Base-by-base conservation (phyloP, 2,888 invertebrate species). In the Saturnia pavonia region DNA sequence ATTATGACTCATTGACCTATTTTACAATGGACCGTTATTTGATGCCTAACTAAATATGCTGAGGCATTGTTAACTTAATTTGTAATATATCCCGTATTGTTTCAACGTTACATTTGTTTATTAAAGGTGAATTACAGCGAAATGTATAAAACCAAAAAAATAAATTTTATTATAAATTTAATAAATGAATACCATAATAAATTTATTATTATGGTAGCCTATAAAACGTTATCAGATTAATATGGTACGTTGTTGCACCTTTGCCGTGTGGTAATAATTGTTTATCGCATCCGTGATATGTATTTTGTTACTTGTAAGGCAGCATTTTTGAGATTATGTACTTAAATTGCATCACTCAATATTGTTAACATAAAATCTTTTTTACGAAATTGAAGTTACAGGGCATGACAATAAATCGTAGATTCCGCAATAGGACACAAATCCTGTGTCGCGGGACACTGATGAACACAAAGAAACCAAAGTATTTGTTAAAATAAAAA, bases 201-300 rank as follows among this genome's bases (percentile, higher is more conserved):
- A 34, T 78, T 77, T 77, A 76, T 80, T 72, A 73, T 75, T 71
- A 72, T 65, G 74, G 75, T 75, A 78, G 75, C 74, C 77, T 73
- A 75, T 71, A 66, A 70, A 77, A 74, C 72, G 70, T 78, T 83
- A 82, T 83, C 83, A 77, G 83, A 83, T 82, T 76, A 78, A 69
- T 71, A 69, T 43, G 72, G 80, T 76, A 71, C 77, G 70, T 80
- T 82, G 78, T 80, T 82, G 78, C 81, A 81, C 82, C 77, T 79
- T 51, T 40, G 42, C 19, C 65, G 51, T 25, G 66, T 66, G 27
- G 66, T 70, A 70, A 22, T 54, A 54, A 66, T 70, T 54, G 67
- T 42, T 70, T 66, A 70, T 51, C 66, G 68, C 68, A 45, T 68
- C 54, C 42, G n/a, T 19, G 19, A 40, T 65, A 42, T 9, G 42